Evolutionary conservation across 1,140 invertebrate genomes (phyloP), one percentile per base, ranked within the genome.

Genomic region (Calycopis cecrops): DNA sequence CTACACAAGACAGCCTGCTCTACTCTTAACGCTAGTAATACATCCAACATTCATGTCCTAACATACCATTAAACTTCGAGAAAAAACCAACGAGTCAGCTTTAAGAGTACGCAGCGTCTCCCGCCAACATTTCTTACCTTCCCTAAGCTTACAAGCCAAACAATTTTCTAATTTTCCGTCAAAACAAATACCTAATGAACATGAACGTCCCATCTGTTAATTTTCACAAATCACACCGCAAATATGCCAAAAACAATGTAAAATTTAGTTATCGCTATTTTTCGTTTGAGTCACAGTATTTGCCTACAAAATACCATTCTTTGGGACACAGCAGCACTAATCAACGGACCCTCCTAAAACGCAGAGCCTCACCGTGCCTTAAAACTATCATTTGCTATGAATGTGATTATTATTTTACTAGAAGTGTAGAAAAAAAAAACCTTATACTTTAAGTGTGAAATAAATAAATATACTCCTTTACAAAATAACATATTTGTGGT

Each of bases 381-480:
- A 63, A 75, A 52, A 62, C 78, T 79, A 84, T 52, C 76, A 82
- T 80, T 82, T 62, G 71, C 79, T 84, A 85, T 59, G 64, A 69
- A 70, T 53, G 52, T 44, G 65, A 67, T 68, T 71, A 75, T 67
- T 60, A 64, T 40, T 53, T 53, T 67, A 71, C 79, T 79, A 84
- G 53, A 69, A 73, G 50, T 63, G 40, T 54, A 55, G 76, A 76
- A 73, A 84, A 79, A 73, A 76, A 80, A 73, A 64, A n/a, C n/a
- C 49, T 59, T 64, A 73, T 71, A 70, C 66, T 57, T 55, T 71
- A 71, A 63, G 59, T 69, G 61, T 72, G 72, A 78, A 86, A 84
- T 85, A 83, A 86, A 86, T 83, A 85, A 86, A 86, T 86, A 85
- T 76, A 72, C 73, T 69, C 84, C 83, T 84, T 81, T 86, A 86